A percentile compares a stretch with the other conserved stretches of the same genome.
Evolutionary conservation across 64 coral and sea anemone species (phyloP).

Genomic region (Pocillopora verrucosa): DNA sequence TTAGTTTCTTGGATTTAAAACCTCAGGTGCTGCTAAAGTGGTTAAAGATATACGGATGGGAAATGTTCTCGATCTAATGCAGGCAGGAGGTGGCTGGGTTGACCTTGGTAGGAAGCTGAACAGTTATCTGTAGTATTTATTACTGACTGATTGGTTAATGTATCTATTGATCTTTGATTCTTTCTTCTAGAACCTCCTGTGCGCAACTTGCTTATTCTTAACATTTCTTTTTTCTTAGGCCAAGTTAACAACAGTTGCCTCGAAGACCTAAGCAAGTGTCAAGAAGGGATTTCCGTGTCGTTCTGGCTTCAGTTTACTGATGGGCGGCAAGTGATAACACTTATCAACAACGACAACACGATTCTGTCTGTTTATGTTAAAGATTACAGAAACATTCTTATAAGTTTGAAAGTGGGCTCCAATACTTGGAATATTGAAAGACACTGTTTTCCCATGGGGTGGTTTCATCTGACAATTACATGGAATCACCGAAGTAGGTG

Average conservation of each 20-base stretch:
- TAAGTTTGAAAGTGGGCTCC: neutral
- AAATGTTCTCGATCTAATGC: neutral
- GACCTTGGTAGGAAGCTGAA: neutral
- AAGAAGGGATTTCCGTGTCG: neutral
- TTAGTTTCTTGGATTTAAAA: neutral
- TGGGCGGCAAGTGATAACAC: neutral
- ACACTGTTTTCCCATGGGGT: neutral
- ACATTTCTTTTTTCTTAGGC: neutral
- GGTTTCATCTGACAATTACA: neutral
- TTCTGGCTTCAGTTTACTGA: conserved; percentile 10
- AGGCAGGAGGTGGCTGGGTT: neutral
- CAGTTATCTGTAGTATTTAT: neutral
- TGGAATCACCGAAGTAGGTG: neutral
- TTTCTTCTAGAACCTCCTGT: too few relatives aligned
- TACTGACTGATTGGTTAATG: neutral
- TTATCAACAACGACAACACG: neutral
- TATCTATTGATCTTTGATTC: too few relatives aligned
- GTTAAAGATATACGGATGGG: neutral
- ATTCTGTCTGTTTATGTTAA: neutral
- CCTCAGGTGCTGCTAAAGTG: neutral
- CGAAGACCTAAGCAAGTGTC: neutral
- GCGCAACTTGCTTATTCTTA: neutral
- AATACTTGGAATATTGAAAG: neutral
- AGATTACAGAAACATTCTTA: neutral
- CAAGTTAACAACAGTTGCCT: neutral